These are phyloP conservation scores for Sialis lutaria DNA, from an alignment of 2,888 invertebrate species.

Conservation along the genomic window DNA sequence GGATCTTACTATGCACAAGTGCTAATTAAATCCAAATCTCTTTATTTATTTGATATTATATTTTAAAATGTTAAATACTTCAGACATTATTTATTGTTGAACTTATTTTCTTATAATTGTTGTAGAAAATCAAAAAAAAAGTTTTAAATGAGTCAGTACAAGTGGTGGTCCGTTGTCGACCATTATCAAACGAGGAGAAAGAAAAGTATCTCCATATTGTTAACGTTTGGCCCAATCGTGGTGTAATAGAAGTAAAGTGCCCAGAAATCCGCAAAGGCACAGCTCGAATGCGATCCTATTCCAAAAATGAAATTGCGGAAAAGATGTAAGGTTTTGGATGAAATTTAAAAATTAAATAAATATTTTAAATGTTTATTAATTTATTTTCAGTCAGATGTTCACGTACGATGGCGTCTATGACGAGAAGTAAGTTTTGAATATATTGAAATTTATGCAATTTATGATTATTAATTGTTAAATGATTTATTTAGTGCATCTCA, in stretches of 20 bases:
- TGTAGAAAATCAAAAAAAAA: background rate
- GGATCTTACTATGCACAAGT: too few species aligned
- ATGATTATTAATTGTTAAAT: too few species aligned
- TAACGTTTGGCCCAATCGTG: slow-evolving; percentile 67
- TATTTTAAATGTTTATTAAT: too few species aligned
- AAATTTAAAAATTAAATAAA: too few species aligned
- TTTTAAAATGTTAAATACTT: too few species aligned
- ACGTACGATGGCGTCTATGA: slow-evolving; percentile 98
- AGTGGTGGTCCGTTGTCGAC: slow-evolving; percentile 93
- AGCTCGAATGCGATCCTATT: slow-evolving; percentile 38
- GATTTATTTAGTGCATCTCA: slow-evolving; percentile 53
- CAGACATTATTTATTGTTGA: too few species aligned
- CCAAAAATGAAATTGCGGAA: too few species aligned
- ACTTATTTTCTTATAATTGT: too few species aligned
- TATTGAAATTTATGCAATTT: too few species aligned
- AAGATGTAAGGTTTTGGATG: too few species aligned
- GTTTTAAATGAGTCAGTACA: slow-evolving; percentile 68
- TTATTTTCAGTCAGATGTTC: slow-evolving; percentile 49
- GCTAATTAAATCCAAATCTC: too few species aligned
- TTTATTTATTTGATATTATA: too few species aligned
- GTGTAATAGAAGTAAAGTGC: slow-evolving; percentile 80
- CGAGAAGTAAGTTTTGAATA: slow-evolving; percentile 35
- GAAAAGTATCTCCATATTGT: slow-evolving; percentile 66
- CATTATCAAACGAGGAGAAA: slow-evolving; percentile 77
- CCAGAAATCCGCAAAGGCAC: slow-evolving; percentile 48